Evolutionary conservation across 2,888 invertebrate species (phyloP).

Genomic region (Leptinotarsa peninsularis): DNA sequence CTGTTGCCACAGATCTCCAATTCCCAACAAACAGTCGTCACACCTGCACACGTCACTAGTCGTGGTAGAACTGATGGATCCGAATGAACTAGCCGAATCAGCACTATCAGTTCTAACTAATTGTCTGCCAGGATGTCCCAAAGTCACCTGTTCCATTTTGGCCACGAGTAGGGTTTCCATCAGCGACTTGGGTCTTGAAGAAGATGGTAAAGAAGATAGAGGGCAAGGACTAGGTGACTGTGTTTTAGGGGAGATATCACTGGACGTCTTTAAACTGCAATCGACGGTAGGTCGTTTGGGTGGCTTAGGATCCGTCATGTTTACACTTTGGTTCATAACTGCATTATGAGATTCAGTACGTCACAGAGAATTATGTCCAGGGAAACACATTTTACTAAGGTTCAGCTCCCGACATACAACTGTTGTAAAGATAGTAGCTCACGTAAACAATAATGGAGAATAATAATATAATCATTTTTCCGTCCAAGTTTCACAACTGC

Average conservation of each 20-base stretch:
- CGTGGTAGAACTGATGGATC: constrained; percentile 76
- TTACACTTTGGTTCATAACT: neutral
- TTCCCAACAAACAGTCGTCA: constrained; percentile 86
- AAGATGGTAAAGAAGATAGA: constrained; percentile 23
- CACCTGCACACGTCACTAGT: constrained; percentile 82
- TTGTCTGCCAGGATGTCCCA: constrained; percentile 63
- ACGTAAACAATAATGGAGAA: neutral
- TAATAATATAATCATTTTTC: neutral
- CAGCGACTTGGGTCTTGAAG: constrained; percentile 75
- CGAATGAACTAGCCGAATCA: constrained; percentile 80
- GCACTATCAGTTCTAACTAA: constrained; percentile 81
- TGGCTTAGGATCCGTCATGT: neutral
- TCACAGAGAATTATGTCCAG: neutral
- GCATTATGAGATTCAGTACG: neutral
- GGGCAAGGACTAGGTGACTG: constrained; percentile 16
- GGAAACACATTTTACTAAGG: neutral
- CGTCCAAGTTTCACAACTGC: neutral
- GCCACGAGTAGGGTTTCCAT: constrained; percentile 86
- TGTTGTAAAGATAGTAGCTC: neutral
- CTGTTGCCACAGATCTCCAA: constrained; percentile 79
- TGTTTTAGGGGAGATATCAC: constrained; percentile 68
- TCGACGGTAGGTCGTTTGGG: neutral
- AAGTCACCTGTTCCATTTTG: constrained; percentile 81
- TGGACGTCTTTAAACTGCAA: constrained; percentile 27
- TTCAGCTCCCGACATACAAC: neutral